Evolutionary conservation across 2,113 vertebrate species (phyloP).

Genomic region (Nothobranchius kuhntae): DNA sequence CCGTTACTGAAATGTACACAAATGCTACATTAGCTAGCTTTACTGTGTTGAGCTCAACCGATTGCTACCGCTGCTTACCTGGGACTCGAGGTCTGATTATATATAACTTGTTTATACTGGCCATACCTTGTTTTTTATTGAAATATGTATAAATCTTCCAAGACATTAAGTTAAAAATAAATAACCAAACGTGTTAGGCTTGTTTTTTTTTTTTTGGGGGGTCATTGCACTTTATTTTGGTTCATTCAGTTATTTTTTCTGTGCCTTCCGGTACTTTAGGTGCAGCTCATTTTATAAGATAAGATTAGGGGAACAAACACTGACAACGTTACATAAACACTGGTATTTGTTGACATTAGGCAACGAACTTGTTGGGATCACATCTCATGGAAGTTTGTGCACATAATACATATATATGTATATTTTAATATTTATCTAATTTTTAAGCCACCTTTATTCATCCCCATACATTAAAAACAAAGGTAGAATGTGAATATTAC

Average conservation of each 20-base stretch:
- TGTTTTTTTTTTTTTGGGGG: neutral
- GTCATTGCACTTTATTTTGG: neutral
- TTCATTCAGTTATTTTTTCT: neutral
- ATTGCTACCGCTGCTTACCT: constrained; percentile 23
- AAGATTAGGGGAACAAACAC: constrained; percentile 2
- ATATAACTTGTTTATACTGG: no score
- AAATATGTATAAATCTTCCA: no score
- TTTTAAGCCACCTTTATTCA: no score
- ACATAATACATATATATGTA: no score
- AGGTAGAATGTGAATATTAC: no score
- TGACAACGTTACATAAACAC: constrained; percentile 24
- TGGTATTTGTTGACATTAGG: neutral
- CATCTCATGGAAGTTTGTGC: no score
- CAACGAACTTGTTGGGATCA: neutral
- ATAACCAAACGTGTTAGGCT: neutral
- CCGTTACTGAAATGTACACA: constrained; percentile 15
- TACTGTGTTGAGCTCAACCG: constrained; percentile 25
- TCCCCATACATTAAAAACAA: no score
- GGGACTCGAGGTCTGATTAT: no score
- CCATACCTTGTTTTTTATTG: no score
- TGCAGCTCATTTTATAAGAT: constrained; percentile 7
- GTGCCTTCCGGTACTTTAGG: neutral
- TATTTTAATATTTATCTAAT: no score
- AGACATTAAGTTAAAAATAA: no score
- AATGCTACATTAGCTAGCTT: constrained; percentile 44